A percentile compares a stretch with the other conserved stretches of the same genome.
phyloP scores from a whole-genome alignment of 2,888 invertebrate genomes.

The Tholera decimalis region DNA sequence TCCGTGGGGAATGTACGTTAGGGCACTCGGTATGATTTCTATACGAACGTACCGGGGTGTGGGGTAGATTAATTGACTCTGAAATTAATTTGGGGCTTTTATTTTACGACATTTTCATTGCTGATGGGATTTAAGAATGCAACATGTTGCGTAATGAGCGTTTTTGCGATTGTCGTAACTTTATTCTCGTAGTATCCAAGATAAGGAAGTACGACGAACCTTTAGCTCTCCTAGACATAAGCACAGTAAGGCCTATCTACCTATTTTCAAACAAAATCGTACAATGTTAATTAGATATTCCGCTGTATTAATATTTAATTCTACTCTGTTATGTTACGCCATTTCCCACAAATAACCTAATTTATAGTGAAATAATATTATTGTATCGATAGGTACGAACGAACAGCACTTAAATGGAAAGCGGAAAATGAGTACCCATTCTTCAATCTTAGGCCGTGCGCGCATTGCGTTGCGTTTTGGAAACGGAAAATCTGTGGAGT shows the following conservation, averaged over 20 bases:
- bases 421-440: not conserved
- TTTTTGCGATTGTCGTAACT: conserved; percentile 1
- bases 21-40: conserved; percentile 50
- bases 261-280: not conserved
- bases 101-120: conserved; percentile 58
- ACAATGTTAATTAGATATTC: not conserved
- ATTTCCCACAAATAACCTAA: not conserved
- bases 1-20: conserved; percentile 47
- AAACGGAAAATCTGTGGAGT: too few relatives aligned
- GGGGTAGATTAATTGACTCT: conserved; percentile 75
- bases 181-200: not conserved
- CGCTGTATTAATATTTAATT: conserved; percentile 1
- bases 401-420: not conserved
- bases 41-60: conserved; percentile 58
- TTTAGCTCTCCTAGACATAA: conserved; percentile 1
- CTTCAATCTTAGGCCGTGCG: too few relatives aligned
- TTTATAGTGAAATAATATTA: not conserved
- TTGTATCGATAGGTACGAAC: not conserved
- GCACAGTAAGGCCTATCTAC: not conserved
- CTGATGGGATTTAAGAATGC: conserved; percentile 38
- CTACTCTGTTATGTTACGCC: not conserved
- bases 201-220: not conserved
- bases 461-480: too few relatives aligned
- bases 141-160: conserved; percentile 9
- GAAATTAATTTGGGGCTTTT: conserved; percentile 70